These are phyloP conservation scores for Cyclura pinguis DNA, from an alignment of 2,797 vertebrate genomes.

Conservation along the genomic window DNA sequence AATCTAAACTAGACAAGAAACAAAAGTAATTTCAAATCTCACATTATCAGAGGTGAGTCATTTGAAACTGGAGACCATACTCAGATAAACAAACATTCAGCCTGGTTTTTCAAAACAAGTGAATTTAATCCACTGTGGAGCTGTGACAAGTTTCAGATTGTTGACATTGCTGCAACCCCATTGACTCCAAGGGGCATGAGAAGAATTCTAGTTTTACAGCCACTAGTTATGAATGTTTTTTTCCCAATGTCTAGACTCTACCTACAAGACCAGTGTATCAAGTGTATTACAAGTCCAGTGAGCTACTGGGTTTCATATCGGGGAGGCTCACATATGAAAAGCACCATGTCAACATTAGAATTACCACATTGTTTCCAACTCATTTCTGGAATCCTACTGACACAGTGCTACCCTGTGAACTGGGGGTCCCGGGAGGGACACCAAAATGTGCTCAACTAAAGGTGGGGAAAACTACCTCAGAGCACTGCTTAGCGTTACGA, in stretches of 20 bases:
- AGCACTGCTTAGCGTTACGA: too few relatives aligned
- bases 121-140: neutral
- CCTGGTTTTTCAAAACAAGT: neutral
- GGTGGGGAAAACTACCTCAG: too few relatives aligned
- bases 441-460: too few relatives aligned
- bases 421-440: too few relatives aligned
- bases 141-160: neutral
- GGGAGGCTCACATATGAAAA: too few relatives aligned
- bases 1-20: neutral
- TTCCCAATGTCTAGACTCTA: too few relatives aligned
- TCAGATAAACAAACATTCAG: neutral
- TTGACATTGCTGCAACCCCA: neutral
- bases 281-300: neutral
- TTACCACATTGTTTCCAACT: too few relatives aligned
- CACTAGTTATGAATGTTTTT: neutral
- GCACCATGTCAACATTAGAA: too few relatives aligned
- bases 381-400: too few relatives aligned
- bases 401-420: too few relatives aligned
- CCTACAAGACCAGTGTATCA: neutral
- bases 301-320: too few relatives aligned
- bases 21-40: neutral
- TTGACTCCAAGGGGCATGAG: neutral
- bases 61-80: accelerated
- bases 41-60: conserved; percentile 24
- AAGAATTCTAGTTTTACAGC: neutral